phyloP scores from a whole-genome alignment of 2,113 vertebrate genomes.

The Aspiorhynchus laticeps region DNA sequence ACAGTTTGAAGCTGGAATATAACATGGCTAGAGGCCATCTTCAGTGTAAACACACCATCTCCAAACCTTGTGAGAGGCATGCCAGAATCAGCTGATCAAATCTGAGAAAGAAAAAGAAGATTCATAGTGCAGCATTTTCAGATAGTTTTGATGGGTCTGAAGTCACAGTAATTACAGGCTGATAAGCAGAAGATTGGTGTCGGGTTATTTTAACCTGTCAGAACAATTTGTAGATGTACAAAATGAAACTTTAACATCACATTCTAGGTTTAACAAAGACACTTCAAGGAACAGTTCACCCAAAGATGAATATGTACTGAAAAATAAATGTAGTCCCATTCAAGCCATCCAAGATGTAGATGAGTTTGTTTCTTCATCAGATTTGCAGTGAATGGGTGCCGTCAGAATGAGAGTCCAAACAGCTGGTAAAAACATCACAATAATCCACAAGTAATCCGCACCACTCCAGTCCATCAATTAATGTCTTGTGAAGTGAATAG shows the following conservation, averaged over 20 bases:
- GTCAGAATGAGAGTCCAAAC: too few species aligned
- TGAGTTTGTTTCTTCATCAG: background rate
- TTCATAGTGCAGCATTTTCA: background rate
- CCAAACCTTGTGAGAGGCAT: conserved; percentile 47
- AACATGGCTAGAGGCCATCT: conserved; percentile 59
- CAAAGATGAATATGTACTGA: background rate
- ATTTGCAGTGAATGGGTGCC: background rate
- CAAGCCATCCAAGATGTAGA: background rate
- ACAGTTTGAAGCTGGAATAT: conserved; percentile 59
- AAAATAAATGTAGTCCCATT: background rate
- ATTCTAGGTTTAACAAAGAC: background rate
- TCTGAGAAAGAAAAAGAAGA: background rate
- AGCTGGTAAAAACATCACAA: too few species aligned
- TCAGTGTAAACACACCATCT: conserved; percentile 58
- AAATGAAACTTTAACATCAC: background rate
- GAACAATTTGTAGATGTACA: background rate
- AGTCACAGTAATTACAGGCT: background rate
- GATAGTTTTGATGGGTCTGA: background rate
- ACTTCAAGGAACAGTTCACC: background rate
- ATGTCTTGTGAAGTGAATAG: too few species aligned
- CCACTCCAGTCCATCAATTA: too few species aligned
- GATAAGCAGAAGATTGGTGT: background rate
- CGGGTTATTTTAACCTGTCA: background rate
- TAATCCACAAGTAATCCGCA: too few species aligned
- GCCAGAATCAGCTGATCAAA: conserved; percentile 44